phyloP scores from a whole-genome alignment of 2,113 vertebrate species.

The Vombatus ursinus region DNA sequence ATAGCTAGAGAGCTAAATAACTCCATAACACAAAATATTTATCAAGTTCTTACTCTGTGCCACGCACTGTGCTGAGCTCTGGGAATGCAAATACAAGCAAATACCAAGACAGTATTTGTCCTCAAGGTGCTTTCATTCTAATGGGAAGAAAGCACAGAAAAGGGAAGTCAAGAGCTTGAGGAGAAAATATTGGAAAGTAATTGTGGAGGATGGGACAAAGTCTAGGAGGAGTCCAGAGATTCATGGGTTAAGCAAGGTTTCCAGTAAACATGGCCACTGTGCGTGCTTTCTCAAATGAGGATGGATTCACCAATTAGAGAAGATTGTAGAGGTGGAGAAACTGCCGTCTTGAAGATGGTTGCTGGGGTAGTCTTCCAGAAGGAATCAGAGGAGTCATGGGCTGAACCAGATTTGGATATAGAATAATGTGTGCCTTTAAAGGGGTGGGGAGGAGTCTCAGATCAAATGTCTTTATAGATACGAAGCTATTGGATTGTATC shows the following conservation, averaged over 20 bases:
- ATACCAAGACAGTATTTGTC: background rate
- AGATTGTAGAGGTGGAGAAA: background rate
- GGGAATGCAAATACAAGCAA: background rate
- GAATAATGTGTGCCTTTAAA: background rate
- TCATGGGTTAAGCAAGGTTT: background rate
- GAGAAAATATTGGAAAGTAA: background rate
- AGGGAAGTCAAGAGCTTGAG: background rate
- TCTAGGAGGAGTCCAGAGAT: background rate
- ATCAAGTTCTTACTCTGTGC: background rate
- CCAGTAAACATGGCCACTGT: background rate
- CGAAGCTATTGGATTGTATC: background rate
- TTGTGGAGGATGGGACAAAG: background rate
- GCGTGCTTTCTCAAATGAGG: background rate
- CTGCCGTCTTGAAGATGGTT: background rate
- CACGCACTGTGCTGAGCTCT: background rate
- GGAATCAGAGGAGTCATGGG: background rate
- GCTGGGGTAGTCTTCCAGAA: background rate
- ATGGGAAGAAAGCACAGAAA: background rate
- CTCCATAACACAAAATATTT: background rate
- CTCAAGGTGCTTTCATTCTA: background rate
- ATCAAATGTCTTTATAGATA: background rate
- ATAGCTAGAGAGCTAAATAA: background rate
- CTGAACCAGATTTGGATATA: background rate
- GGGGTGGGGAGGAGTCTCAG: background rate
- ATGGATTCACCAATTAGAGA: background rate